Percentiles rank a stretch among this genome's conserved stretches.
Conservation (phyloP, 2,113 vertebrate species). For the Eretmochelys imbricata region DNA sequence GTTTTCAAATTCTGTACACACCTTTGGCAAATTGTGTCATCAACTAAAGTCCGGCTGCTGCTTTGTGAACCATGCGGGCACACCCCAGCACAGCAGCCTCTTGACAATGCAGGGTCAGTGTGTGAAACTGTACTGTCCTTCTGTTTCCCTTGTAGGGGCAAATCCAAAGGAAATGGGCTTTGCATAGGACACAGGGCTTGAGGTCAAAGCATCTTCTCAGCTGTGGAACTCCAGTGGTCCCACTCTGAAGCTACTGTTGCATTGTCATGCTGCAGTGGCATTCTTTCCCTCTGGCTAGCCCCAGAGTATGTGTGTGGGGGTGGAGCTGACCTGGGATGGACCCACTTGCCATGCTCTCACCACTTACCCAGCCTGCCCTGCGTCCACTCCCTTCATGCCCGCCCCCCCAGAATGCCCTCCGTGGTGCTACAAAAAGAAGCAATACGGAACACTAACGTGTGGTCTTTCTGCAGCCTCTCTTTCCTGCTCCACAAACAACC, state of each 20-base stretch:
- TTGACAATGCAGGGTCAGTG: not conserved
- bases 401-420: not conserved
- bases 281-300: not conserved
- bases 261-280: not conserved
- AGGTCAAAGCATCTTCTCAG: not conserved
- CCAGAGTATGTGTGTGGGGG: not conserved
- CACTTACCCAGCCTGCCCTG: not conserved
- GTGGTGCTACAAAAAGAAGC: not conserved
- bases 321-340: not conserved
- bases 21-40: not conserved
- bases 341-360: not conserved
- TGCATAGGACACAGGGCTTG: not conserved
- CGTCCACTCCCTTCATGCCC: not conserved
- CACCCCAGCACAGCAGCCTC: not conserved
- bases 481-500: not conserved
- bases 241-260: not conserved
- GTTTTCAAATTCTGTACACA: not conserved
- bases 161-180: not conserved
- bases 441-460: rapidly evolving
- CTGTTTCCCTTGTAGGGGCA: not conserved
- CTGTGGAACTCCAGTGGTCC: not conserved
- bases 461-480: not conserved
- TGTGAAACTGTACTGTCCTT: not conserved
- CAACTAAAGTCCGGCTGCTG: not conserved
- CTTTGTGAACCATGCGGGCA: not conserved